These are phyloP conservation scores for Paratrypauchen microcephalus DNA, from an alignment of 2,797 vertebrate species.

Conservation along the genomic window DNA sequence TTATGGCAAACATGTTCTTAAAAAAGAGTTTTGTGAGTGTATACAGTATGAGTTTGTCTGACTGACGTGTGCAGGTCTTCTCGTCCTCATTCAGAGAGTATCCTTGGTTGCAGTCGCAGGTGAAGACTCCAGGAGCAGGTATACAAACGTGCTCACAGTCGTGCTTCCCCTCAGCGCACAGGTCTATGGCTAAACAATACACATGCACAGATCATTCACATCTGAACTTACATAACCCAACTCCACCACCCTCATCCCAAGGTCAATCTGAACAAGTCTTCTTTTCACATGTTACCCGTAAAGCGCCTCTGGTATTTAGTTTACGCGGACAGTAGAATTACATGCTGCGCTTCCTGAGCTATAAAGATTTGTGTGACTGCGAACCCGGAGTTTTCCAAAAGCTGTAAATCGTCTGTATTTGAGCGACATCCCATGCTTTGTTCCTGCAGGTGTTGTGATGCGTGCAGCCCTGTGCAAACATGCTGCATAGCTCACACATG, in stretches of 20 bases:
- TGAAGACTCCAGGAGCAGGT: conserved; percentile 77
- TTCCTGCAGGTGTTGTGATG: conserved; percentile 32
- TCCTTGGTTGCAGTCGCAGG: conserved; percentile 80
- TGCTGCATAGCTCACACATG: conserved; percentile 12
- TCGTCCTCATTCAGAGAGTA: conserved; percentile 82
- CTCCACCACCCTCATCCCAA: background rate
- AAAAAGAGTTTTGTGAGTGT: no score
- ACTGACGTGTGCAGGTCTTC: conserved; percentile 72
- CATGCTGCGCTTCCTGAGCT: conserved; percentile 7
- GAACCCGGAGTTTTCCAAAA: conserved; percentile 5
- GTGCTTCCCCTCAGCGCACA: conserved; percentile 82
- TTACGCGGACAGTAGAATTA: conserved; percentile 21
- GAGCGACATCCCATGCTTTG: background rate
- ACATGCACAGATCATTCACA: conserved; percentile 15
- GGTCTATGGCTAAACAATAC: conserved; percentile 77
- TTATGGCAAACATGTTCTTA: no score
- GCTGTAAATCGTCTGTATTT: conserved; percentile 31
- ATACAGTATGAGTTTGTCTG: background rate
- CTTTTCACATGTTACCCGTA: background rate
- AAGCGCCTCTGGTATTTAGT: conserved; percentile 23
- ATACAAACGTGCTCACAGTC: conserved; percentile 87
- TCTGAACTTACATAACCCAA: conserved; percentile 1
- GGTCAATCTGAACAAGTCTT: conserved; percentile 9
- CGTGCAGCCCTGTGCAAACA: background rate
- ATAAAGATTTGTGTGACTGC: conserved; percentile 6